A percentile compares a stretch with the other conserved stretches of the same genome.
These are phyloP conservation scores for Dicrurus megarhynchus DNA, from an alignment of 2,113 vertebrate species.

Conservation along the genomic window DNA sequence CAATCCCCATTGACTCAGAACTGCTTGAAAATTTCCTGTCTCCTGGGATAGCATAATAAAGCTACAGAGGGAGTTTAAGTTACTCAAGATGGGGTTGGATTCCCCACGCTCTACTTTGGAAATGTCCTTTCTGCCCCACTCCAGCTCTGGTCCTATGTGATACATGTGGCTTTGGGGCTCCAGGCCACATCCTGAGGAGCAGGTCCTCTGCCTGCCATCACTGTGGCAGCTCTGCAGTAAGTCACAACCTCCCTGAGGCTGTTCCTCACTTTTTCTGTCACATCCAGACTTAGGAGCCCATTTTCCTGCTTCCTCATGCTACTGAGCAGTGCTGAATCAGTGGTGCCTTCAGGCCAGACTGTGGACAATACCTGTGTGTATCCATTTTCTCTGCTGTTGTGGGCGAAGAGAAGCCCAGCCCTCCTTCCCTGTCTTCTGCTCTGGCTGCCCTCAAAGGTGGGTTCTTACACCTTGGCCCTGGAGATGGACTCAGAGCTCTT, in stretches of 20 bases:
- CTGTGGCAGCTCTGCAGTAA: background rate
- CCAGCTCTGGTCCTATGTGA: background rate
- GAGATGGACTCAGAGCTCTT: background rate
- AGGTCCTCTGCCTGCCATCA: background rate
- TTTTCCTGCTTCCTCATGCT: background rate
- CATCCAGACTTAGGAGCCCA: background rate
- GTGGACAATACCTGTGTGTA: background rate
- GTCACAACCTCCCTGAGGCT: background rate
- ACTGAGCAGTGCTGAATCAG: background rate
- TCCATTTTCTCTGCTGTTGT: background rate
- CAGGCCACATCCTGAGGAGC: background rate
- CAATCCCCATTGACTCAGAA: background rate
- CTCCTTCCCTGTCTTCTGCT: background rate
- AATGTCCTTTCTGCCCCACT: background rate
- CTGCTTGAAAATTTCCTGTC: constrained; percentile 1
- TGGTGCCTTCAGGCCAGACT: background rate
- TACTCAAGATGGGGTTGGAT: background rate
- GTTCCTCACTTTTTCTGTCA: background rate
- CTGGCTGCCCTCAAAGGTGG: background rate
- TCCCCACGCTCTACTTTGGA: background rate
- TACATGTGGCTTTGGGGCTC: background rate
- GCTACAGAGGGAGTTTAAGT: background rate
- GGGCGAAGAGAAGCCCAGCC: background rate
- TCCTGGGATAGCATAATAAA: background rate
- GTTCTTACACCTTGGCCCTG: background rate